Base-by-base conservation (phyloP, 2,113 vertebrate genomes). In the Murina feae region DNA sequence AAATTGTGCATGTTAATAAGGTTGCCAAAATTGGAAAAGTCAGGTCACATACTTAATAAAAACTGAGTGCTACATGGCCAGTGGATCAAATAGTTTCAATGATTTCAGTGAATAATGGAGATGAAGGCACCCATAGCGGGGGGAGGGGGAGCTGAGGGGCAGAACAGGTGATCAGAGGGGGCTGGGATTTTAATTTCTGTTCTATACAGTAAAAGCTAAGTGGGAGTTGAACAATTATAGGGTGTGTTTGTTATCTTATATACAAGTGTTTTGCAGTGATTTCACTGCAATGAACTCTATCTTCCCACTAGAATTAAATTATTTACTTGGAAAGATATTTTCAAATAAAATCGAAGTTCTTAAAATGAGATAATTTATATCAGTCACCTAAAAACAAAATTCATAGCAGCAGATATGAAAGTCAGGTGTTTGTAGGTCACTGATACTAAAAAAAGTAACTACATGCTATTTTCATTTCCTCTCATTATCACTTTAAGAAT, bases 291-390 rank as follows among this genome's bases (percentile, higher is more conserved):
- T 13, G 25, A 35, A 28, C 17, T 55, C 37, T 53, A 89, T 83
- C 51, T 65, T 90, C 28, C 88, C 6, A 79, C 75, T 35, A 89
- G 55, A 78, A 72, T 80, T 35, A 84, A 88, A 85, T 3, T n/a
- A 55, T 39, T 44, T 66, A 49, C 21, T 71, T 83, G 60, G 53
- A 66, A 35, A 89, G 44, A 69, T 9, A 60, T 91, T 93, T 88
- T 55, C 69, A 35, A 92, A 74, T 72, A 79, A 78, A 83, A 90
- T 66, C 20, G 37, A 90, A 42, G 14, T 86, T 89, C 53, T 81
- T 75, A 92, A 88, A 90, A 53, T 74, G 37, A 89, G 69, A 81
- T 95, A 6, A 93, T 75, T 87, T n/a, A 16, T 35, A 68, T 32
- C 21, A 9, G 35, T 47, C 42, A 79, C 55, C 25, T 84, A 69